Evolutionary conservation across 2,888 invertebrate genomes (phyloP).

Genomic region (Osmoderma eremita): DNA sequence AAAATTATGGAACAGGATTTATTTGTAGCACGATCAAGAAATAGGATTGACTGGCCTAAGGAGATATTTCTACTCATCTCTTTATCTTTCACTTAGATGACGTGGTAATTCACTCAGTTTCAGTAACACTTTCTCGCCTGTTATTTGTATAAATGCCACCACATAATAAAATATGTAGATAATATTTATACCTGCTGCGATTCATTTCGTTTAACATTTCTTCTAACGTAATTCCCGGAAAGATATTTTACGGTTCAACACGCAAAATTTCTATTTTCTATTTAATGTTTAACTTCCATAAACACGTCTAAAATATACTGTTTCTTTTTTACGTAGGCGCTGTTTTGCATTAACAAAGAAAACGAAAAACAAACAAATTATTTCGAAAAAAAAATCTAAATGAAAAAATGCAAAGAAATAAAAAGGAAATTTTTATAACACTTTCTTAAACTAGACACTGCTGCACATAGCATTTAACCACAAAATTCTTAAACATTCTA

Average conservation of each 20-base stretch:
- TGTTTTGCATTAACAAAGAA: no score
- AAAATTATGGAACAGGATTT: conserved; percentile 26
- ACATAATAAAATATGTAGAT: conserved; percentile 9
- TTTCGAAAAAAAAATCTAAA: no score
- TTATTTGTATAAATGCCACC: not conserved
- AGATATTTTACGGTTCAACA: conserved; percentile 25
- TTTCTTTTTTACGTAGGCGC: no score
- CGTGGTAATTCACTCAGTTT: conserved; percentile 13
- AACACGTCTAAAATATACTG: not conserved
- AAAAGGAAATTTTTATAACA: no score
- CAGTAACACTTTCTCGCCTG: conserved; percentile 30
- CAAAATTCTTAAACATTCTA: no score
- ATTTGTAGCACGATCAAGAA: conserved; percentile 24
- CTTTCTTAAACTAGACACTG: no score
- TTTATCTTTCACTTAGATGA: conserved; percentile 1
- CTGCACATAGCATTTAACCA: no score
- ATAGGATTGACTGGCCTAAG: conserved; percentile 18
- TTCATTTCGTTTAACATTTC: conserved; percentile 18
- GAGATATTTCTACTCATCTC: conserved; percentile 25
- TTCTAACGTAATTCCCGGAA: conserved; percentile 15
- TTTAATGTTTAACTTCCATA: not conserved
- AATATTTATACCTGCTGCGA: conserved; percentile 13
- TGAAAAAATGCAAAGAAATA: no score
- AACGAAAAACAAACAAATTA: no score
- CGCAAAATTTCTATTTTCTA: conserved; percentile 24